A percentile compares a stretch with the other conserved stretches of the same genome.
phyloP scores from a whole-genome alignment of 2,888 invertebrate genomes.

The Cyaniris semiargus region DNA sequence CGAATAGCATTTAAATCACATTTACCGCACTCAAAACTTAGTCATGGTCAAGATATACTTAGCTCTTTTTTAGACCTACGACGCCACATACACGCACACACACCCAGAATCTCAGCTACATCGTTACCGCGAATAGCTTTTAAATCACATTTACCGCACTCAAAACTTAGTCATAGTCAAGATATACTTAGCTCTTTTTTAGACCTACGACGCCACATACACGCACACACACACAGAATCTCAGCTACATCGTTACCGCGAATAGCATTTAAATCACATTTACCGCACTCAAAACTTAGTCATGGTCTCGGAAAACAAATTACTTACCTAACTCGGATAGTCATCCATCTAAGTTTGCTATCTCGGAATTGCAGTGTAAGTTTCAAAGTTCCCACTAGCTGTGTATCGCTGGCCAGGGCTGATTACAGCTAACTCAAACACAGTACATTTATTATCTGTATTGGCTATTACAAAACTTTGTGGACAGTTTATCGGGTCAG shows the following conservation, averaged over 20 bases:
- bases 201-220: too few species aligned
- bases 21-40: conserved; percentile 26
- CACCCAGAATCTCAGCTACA: too few species aligned
- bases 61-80: too few species aligned
- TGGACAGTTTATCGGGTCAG: neutral
- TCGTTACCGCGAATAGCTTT: too few species aligned
- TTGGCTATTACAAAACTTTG: neutral
- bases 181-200: too few species aligned
- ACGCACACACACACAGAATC: too few species aligned
- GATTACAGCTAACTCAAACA: conserved; percentile 33
- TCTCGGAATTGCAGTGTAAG: conserved; percentile 44
- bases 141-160: too few species aligned
- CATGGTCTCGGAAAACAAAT: conserved; percentile 36
- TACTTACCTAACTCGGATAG: conserved; percentile 43
- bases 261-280: conserved; percentile 21
- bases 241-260: neutral
- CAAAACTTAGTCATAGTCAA: too few species aligned
- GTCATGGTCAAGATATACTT: too few species aligned
- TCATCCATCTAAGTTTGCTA: conserved; percentile 56
- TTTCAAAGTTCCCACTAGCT: conserved; percentile 52
- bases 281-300: conserved; percentile 29
- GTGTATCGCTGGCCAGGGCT: conserved; percentile 44
- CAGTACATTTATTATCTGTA: neutral
- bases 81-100: neutral
- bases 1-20: conserved; percentile 10